Base-by-base conservation (phyloP, 1,140 invertebrate species). In the Eueides isabella region DNA sequence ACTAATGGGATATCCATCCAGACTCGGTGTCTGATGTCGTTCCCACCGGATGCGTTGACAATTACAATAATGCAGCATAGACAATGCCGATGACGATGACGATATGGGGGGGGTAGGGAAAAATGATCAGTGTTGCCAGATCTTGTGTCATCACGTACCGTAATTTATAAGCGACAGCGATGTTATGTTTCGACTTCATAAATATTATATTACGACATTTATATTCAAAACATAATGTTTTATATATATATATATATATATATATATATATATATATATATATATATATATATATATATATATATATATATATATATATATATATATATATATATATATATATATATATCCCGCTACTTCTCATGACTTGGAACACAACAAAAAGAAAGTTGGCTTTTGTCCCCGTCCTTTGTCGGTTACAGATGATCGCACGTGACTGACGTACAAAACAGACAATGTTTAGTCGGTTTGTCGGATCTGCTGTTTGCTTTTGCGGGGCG, bases 371-470 rank as follows among this genome's bases (percentile, higher is more conserved):
- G 28, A 26, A 30, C 61, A 61, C 62, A 41, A 11, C 67, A 79
- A 77, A 80, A 83, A 82, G 77, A 80, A 82, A 71, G 77, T 79
- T 77, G 78, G 75, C 82, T 83, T 85, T 84, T 84, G 82, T 84
- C 75, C 81, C 83, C 74, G 71, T 77, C 82, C 84, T 85, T 88
- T 87, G 86, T 84, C 79, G 86, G 84, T 82, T 85, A 84, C 81
- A 77, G 83, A 85, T 88, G 83, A 84, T 85, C 80, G 85, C 80
- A 77, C 88, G 88, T 89, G 87, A 83, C 83, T 80, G 67, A 80
- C 68, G 66, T 88, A 82, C 86, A 83, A 85, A 89, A 71, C 76
- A 77, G 75, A 71, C 73, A 67, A 64, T 72, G 70, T 76, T 76
- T 69, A 71, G 61, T 71, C 63, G 73, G 73, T 76, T 72, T 71